phyloP scores from a whole-genome alignment of 2,113 vertebrate genomes.

The Anhinga rufa region DNA sequence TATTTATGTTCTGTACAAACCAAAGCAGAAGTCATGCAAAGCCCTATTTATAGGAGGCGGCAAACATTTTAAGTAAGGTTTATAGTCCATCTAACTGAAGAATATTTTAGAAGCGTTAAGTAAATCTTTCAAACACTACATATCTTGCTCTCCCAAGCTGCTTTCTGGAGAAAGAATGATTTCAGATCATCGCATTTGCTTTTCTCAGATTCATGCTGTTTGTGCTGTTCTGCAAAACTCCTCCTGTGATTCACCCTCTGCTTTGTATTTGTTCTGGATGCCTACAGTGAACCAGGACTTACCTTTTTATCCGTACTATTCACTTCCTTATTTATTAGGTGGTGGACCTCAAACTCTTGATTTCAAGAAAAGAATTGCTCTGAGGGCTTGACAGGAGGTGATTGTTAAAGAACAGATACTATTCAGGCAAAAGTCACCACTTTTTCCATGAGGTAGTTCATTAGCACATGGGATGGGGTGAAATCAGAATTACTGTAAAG shows the following conservation, averaged over 20 bases:
- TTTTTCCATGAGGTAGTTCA: background rate
- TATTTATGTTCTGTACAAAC: conserved; percentile 1
- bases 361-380: background rate
- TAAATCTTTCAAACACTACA: background rate
- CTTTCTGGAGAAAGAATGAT: background rate
- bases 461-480: background rate
- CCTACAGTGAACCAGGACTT: background rate
- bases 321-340: background rate
- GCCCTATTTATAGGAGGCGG: background rate
- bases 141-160: background rate
- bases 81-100: background rate
- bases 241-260: background rate
- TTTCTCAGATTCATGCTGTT: background rate
- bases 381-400: background rate
- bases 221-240: background rate
- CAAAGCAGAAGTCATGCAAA: background rate
- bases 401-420: background rate
- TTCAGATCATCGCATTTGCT: background rate
- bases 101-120: background rate
- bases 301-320: background rate
- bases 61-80: background rate
- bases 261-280: background rate
- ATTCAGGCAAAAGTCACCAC: background rate
- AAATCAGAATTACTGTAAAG: background rate
- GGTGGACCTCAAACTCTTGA: background rate